These are phyloP conservation scores for Tragopan temminckii DNA, from an alignment of 2,797 vertebrate species.

Conservation along the genomic window DNA sequence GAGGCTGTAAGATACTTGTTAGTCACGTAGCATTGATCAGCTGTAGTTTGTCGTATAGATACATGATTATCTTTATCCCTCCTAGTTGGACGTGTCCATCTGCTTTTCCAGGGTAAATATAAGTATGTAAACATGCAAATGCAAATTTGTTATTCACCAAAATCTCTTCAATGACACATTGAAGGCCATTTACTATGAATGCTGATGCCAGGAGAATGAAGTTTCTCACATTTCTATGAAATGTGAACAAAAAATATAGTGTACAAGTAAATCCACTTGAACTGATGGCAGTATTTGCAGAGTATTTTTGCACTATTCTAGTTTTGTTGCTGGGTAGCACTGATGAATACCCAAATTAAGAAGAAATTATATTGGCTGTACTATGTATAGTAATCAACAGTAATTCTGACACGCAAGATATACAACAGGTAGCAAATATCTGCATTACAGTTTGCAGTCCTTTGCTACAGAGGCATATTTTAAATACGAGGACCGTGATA, in stretches of 20 bases:
- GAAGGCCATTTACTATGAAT: constrained; percentile 1
- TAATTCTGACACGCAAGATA: constrained; percentile 2
- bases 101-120: constrained; percentile 13
- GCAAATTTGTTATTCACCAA: background rate
- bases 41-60: background rate
- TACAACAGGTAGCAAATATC: background rate
- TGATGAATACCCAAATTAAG: background rate
- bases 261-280: background rate
- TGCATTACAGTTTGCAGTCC: background rate
- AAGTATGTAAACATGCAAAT: background rate
- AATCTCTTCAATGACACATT: background rate
- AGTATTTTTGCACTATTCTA: background rate
- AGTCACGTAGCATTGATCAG: constrained; percentile 2
- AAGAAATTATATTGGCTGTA: background rate
- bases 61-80: background rate
- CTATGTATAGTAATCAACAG: background rate
- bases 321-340: background rate
- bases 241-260: background rate
- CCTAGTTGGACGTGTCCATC: background rate
- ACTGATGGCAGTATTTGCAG: background rate
- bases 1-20: background rate
- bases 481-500: background rate
- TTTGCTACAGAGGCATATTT: background rate
- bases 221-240: background rate
- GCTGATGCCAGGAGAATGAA: background rate